Evolutionary conservation across 2,888 invertebrate genomes (phyloP).

Genomic region (Hirtodrosophila duncani): DNA sequence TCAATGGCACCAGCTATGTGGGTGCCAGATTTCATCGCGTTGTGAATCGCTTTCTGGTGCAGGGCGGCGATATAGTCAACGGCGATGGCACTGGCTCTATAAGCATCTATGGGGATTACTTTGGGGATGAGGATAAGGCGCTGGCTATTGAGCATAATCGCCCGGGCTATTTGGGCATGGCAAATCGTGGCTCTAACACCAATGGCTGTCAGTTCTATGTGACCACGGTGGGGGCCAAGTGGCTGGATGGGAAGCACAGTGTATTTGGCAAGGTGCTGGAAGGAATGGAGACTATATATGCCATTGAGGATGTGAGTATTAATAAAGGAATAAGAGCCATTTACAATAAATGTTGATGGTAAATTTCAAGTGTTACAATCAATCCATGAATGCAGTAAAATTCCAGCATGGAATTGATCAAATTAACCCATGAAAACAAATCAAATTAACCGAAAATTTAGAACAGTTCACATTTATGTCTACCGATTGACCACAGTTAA

Average conservation of each 20-base stretch:
- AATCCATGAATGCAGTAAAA: too few relatives aligned
- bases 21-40: constrained; percentile 91
- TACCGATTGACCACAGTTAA: too few relatives aligned
- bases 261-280: constrained; percentile 91
- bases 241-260: constrained; percentile 93
- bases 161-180: constrained; percentile 94
- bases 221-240: constrained; percentile 90
- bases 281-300: constrained; percentile 89
- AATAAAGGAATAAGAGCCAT: background rate
- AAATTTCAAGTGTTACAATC: too few relatives aligned
- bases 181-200: constrained; percentile 91
- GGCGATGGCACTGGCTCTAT: constrained; percentile 89
- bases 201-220: constrained; percentile 98
- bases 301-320: constrained; percentile 84
- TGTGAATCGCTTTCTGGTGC: constrained; percentile 93
- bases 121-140: constrained; percentile 91
- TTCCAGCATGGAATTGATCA: too few relatives aligned
- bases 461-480: too few relatives aligned
- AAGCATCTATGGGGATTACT: constrained; percentile 91
- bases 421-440: too few relatives aligned
- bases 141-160: constrained; percentile 88
- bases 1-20: constrained; percentile 87
- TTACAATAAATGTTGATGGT: too few relatives aligned
- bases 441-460: too few relatives aligned
- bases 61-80: constrained; percentile 92